phyloP scores from a whole-genome alignment of 2,113 vertebrate genomes.

The Aphyosemion australe region DNA sequence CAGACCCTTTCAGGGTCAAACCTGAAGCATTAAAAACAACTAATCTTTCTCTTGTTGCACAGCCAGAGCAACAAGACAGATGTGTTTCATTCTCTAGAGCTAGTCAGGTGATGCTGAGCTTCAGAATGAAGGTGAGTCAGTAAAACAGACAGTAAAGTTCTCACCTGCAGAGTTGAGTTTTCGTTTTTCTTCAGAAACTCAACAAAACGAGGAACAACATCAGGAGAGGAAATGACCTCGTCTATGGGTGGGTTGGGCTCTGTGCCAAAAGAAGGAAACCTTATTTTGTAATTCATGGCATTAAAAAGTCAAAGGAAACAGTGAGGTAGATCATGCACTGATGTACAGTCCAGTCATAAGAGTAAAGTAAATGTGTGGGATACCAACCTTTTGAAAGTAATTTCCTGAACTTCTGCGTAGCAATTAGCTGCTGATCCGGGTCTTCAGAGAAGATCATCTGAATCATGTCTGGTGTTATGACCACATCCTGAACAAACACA shows the following conservation, averaged over 20 bases:
- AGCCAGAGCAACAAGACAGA: too few relatives aligned
- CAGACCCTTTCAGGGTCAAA: too few relatives aligned
- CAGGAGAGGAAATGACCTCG: conserved; percentile 93
- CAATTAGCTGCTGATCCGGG: conserved; percentile 91
- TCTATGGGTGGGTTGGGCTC: conserved; percentile 98
- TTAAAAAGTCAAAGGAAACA: too few relatives aligned
- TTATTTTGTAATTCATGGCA: too few relatives aligned
- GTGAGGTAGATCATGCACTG: too few relatives aligned
- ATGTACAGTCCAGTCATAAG: not conserved
- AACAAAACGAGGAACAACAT: conserved; percentile 94
- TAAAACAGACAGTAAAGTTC: not conserved
- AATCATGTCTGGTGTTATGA: conserved; percentile 96
- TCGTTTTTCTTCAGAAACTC: conserved; percentile 93
- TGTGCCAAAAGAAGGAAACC: conserved; percentile 46
- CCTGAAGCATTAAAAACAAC: too few relatives aligned
- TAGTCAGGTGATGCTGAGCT: too few relatives aligned
- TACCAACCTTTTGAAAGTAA: conserved; percentile 93
- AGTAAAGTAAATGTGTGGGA: not conserved
- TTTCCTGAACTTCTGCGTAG: conserved; percentile 97
- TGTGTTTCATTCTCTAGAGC: too few relatives aligned
- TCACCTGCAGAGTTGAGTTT: conserved; percentile 96
- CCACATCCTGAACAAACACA: conserved; percentile 84
- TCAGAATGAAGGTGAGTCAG: too few relatives aligned
- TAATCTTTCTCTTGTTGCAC: too few relatives aligned
- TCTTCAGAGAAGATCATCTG: conserved; percentile 98